Conservation (phyloP, 2,797 vertebrate genomes). For the Cuculus canorus region DNA sequence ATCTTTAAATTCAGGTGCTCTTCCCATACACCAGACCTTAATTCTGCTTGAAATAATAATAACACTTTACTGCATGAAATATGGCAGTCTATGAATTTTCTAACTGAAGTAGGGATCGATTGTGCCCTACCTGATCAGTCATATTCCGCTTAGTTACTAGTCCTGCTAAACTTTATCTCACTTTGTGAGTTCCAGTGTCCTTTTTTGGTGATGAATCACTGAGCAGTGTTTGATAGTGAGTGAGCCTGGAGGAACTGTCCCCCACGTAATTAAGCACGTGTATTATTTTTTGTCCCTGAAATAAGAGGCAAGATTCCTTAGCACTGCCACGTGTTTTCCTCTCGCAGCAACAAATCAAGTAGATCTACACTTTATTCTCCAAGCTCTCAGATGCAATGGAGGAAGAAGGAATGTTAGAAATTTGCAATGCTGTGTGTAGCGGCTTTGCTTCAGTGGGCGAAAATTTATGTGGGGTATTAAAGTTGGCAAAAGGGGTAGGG, state of each 20-base stretch:
- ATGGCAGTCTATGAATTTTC: background rate
- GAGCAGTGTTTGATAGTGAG: background rate
- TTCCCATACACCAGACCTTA: background rate
- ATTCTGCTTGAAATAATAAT: background rate
- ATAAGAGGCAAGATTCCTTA: background rate
- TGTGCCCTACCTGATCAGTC: background rate
- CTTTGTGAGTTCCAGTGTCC: background rate
- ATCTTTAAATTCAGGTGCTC: background rate
- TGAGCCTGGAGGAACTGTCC: background rate
- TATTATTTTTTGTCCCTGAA: background rate
- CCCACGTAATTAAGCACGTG: background rate
- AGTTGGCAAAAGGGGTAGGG: constrained; percentile 5
- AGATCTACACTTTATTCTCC: background rate
- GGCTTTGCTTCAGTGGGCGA: constrained; percentile 53
- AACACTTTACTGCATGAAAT: background rate
- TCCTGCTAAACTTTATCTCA: background rate
- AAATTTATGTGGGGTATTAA: constrained; percentile 48
- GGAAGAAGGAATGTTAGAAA: constrained; percentile 42
- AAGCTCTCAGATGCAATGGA: background rate
- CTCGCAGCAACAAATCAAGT: background rate
- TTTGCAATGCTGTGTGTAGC: constrained; percentile 54
- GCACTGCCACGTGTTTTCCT: background rate
- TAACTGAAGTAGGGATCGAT: background rate
- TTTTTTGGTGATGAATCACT: background rate
- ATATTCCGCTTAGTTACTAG: background rate